Evolutionary conservation across 2,797 vertebrate species (phyloP).

Genomic region (Meriones psammophilus): DNA sequence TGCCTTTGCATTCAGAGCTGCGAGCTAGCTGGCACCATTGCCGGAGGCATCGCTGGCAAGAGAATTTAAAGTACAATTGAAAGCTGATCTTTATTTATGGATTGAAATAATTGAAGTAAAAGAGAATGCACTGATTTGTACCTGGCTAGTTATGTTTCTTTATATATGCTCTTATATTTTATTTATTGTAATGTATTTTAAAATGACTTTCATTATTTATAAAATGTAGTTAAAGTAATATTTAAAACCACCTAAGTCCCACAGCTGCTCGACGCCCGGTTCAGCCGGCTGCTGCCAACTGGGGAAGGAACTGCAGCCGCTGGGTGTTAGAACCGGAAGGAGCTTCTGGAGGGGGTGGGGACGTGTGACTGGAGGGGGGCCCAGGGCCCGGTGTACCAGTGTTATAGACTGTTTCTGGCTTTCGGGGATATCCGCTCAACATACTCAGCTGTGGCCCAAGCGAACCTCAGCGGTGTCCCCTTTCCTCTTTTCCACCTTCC

Average conservation of each 20-base stretch:
- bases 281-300: not conserved
- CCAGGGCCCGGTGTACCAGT: not conserved
- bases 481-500: not conserved
- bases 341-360: not conserved
- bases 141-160: conserved; percentile 73
- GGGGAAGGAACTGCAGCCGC: not conserved
- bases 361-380: too few species aligned
- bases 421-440: not conserved
- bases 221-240: conserved; percentile 73
- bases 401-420: not conserved
- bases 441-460: not conserved
- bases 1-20: conserved; percentile 52
- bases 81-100: conserved; percentile 78
- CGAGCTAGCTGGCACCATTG: conserved; percentile 30
- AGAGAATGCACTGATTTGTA: conserved; percentile 60
- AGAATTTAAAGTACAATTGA: conserved; percentile 72
- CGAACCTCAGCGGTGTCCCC: not conserved
- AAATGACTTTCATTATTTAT: conserved; percentile 77
- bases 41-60: conserved; percentile 66
- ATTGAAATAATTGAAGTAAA: conserved; percentile 74
- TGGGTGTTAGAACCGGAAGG: not conserved
- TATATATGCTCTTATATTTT: conserved; percentile 76
- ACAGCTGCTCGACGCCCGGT: not conserved
- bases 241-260: conserved; percentile 65
- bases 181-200: conserved; percentile 78